A percentile compares a stretch with the other conserved stretches of the same genome.
phyloP scores from a whole-genome alignment of 2,888 invertebrate species.

The Tinea trinotella region DNA sequence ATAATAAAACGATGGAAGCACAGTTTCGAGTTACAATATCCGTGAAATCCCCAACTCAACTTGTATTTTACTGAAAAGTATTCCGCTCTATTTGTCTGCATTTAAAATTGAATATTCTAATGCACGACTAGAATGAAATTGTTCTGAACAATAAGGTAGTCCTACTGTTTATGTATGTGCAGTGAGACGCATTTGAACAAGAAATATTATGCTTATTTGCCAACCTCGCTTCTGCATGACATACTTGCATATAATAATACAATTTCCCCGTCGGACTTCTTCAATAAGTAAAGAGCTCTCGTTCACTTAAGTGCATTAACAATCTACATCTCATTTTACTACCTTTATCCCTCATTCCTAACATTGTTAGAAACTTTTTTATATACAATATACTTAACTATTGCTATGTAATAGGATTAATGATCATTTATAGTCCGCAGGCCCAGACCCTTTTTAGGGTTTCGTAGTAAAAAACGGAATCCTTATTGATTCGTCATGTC shows the following conservation, averaged over 20 bases:
- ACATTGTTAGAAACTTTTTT: too few relatives aligned
- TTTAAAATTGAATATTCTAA: background rate
- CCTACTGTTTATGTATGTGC: background rate
- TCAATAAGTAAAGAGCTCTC: background rate
- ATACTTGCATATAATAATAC: background rate
- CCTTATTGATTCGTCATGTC: too few relatives aligned
- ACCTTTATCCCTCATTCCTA: background rate
- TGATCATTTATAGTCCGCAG: too few relatives aligned
- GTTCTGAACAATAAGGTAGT: background rate
- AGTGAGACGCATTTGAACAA: background rate
- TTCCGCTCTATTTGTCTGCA: background rate
- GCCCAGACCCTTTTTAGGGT: too few relatives aligned
- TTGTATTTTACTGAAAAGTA: background rate
- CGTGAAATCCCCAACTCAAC: background rate
- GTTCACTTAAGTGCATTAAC: conserved; percentile 1
- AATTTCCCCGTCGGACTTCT: conserved; percentile 4
- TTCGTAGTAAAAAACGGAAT: too few relatives aligned
- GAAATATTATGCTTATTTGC: background rate
- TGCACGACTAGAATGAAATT: background rate
- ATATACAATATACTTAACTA: too few relatives aligned
- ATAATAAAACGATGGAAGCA: too few relatives aligned
- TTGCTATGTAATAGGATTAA: too few relatives aligned
- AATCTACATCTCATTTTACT: conserved; percentile 4
- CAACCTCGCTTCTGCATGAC: background rate
- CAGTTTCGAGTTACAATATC: background rate